Evolutionary conservation across 2,888 invertebrate genomes (phyloP).

Genomic region (Ommatoiulus sabulosus): DNA sequence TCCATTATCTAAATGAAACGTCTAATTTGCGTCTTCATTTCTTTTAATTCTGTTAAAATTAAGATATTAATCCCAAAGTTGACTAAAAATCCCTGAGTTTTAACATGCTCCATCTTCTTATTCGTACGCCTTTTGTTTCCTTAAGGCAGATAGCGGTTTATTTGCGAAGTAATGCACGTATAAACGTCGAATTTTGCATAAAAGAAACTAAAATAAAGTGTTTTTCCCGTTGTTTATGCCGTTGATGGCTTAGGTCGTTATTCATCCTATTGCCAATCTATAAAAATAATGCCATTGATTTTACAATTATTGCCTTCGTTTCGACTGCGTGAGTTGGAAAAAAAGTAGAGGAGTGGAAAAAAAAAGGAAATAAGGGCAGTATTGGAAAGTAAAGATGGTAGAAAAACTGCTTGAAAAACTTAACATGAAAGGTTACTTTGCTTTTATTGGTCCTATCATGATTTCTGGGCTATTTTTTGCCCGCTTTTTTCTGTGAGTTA

Average conservation of each 20-base stretch:
- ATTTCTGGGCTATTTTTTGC: background rate
- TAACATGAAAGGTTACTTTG: conserved; percentile 43
- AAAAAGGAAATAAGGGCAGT: background rate
- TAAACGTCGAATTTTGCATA: conserved; percentile 19
- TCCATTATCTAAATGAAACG: background rate
- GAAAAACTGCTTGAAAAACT: conserved; percentile 32
- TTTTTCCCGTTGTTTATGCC: background rate
- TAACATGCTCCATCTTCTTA: background rate
- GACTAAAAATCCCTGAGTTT: background rate
- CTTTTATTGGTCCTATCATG: conserved; percentile 12
- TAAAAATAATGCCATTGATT: conserved; percentile 25
- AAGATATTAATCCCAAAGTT: background rate
- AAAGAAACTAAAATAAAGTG: background rate
- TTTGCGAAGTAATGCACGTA: background rate
- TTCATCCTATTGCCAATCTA: conserved; percentile 5
- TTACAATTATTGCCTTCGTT: conserved; percentile 42
- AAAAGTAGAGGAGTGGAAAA: background rate
- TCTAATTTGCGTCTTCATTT: background rate
- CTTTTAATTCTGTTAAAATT: background rate
- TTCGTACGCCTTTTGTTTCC: background rate
- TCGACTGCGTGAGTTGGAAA: background rate
- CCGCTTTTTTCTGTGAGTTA: background rate
- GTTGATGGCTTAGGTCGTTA: conserved; percentile 40
- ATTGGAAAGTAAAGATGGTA: background rate
- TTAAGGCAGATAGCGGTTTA: background rate